Conservation (phyloP, 2,888 invertebrate genomes). For the Eristalis tenax region DNA sequence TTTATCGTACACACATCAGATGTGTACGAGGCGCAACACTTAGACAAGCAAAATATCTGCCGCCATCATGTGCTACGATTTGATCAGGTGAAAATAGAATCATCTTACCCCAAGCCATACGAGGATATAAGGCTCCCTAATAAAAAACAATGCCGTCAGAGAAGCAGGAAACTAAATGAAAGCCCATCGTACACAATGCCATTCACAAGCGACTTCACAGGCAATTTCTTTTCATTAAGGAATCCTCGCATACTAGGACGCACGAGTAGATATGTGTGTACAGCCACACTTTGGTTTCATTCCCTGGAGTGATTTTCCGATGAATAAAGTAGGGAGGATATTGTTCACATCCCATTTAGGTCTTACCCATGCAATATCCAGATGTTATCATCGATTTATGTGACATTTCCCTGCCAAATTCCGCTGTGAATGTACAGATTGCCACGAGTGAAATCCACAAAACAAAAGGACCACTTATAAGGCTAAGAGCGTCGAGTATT, state of each 20-base stretch:
- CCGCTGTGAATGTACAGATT: slow-evolving; percentile 28
- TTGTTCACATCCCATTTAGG: slow-evolving; percentile 55
- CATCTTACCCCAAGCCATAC: slow-evolving; percentile 45
- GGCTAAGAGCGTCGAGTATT: background rate
- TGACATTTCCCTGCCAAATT: slow-evolving; percentile 49
- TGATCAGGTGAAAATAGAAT: slow-evolving; percentile 56
- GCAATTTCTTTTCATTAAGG: slow-evolving; percentile 70
- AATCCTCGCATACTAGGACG: slow-evolving; percentile 28
- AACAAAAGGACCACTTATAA: slow-evolving; percentile 33
- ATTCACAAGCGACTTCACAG: slow-evolving; percentile 54
- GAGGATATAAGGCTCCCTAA: slow-evolving; percentile 53
- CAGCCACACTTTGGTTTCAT: slow-evolving; percentile 37
- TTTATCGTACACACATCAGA: background rate
- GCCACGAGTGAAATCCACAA: slow-evolving; percentile 31
- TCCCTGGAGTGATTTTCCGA: slow-evolving; percentile 46
- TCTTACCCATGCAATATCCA: slow-evolving; percentile 61
- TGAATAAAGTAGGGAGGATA: slow-evolving; percentile 50
- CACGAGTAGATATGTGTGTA: background rate
- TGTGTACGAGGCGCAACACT: slow-evolving; percentile 20
- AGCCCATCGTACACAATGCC: slow-evolving; percentile 37
- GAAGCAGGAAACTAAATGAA: slow-evolving; percentile 41
- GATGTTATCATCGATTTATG: slow-evolving; percentile 68
- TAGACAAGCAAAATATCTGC: slow-evolving; percentile 27
- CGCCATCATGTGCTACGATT: slow-evolving; percentile 33
- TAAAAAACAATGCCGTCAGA: slow-evolving; percentile 62